These are phyloP conservation scores for Mycetomoellerius zeteki DNA, from an alignment of 1,140 invertebrate genomes.

Conservation along the genomic window DNA sequence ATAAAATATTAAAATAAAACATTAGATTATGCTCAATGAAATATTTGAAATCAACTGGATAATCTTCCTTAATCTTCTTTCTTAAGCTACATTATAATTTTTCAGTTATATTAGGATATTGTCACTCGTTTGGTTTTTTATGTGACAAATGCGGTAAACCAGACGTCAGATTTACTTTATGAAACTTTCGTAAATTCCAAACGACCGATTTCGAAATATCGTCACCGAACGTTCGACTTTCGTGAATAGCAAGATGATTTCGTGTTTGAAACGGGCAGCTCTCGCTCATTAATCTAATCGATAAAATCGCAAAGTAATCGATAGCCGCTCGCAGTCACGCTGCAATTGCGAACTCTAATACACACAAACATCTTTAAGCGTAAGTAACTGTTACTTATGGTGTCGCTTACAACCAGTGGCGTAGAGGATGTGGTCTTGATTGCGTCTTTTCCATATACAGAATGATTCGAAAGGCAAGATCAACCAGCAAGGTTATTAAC, in stretches of 20 bases:
- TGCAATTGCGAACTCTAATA: constrained; percentile 66
- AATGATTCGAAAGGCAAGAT: constrained; percentile 29
- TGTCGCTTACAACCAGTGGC: constrained; percentile 42
- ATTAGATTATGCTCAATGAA: no score
- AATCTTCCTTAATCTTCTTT: no score
- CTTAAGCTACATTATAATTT: no score
- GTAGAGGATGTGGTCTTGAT: constrained; percentile 47
- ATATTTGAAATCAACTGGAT: no score
- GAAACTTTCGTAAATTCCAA: constrained; percentile 58
- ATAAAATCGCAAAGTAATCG: constrained; percentile 77
- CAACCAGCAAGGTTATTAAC: constrained; percentile 32
- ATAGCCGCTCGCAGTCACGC: constrained; percentile 66
- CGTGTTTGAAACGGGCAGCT: constrained; percentile 64
- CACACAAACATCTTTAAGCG: constrained; percentile 42
- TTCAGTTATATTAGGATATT: no score
- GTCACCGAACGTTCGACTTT: constrained; percentile 48
- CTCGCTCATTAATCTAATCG: constrained; percentile 78
- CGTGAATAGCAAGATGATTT: constrained; percentile 66
- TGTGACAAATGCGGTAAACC: neutral
- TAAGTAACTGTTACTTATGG: constrained; percentile 57
- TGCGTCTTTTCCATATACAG: constrained; percentile 35
- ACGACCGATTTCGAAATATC: constrained; percentile 48
- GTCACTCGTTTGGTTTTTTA: neutral
- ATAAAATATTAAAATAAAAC: no score
- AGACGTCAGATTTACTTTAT: constrained; percentile 51